Conservation (phyloP, 2,888 invertebrate genomes). For the Drosophila putrida region DNA sequence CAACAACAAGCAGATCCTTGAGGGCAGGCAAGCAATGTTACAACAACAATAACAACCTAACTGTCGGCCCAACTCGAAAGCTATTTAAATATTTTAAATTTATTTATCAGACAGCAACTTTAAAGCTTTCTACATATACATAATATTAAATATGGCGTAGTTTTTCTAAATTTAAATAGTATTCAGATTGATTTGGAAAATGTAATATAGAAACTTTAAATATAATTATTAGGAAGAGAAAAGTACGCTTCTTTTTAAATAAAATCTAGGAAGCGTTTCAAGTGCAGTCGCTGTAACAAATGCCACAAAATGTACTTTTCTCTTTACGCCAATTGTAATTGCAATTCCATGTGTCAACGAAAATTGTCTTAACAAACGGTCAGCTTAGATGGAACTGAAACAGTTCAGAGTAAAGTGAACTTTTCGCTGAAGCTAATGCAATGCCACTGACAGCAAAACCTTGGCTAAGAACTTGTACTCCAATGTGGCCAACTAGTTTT, state of each 20-base stretch:
- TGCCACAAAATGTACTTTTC: slow-evolving; percentile 15
- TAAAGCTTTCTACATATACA: slow-evolving; percentile 61
- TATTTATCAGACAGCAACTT: slow-evolving; percentile 61
- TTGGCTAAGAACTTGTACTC: slow-evolving; percentile 43
- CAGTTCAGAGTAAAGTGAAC: slow-evolving; percentile 6
- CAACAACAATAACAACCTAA: slow-evolving; percentile 9
- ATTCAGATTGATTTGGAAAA: too few species aligned
- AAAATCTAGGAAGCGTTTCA: not conserved
- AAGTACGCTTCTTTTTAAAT: too few species aligned
- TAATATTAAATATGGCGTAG: slow-evolving; percentile 58
- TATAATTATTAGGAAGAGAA: too few species aligned
- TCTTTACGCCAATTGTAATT: slow-evolving; percentile 48
- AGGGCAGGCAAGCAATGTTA: slow-evolving; percentile 52
- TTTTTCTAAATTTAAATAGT: not conserved
- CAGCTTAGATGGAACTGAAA: slow-evolving; percentile 38
- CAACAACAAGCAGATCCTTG: slow-evolving; percentile 39
- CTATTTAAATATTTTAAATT: slow-evolving; percentile 75
- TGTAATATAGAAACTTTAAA: too few species aligned
- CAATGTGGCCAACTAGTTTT: slow-evolving; percentile 33
- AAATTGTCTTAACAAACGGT: slow-evolving; percentile 70
- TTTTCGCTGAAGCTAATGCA: slow-evolving; percentile 67
- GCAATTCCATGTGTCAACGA: slow-evolving; percentile 75
- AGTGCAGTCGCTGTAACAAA: slow-evolving; percentile 44
- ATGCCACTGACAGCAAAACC: slow-evolving; percentile 47
- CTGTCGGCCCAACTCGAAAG: slow-evolving; percentile 34